Evolutionary conservation across 2,797 vertebrate genomes (phyloP), one percentile per base, ranked within the genome.

Genomic region (Columba guinea): DNA sequence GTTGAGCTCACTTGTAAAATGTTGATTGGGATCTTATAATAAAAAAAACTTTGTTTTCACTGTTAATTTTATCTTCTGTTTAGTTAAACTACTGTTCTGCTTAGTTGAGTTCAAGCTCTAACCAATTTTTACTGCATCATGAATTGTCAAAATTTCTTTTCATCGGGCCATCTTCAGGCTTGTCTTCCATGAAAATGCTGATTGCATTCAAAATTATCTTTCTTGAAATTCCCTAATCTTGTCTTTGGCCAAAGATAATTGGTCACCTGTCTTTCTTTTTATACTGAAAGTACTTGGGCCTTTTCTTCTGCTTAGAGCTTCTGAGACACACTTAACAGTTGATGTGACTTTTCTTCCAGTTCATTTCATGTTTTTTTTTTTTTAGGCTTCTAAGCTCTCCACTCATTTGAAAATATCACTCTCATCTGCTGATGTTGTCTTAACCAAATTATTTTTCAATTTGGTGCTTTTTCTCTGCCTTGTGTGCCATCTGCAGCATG

Each of bases 181-280:
- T 88, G 12, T 82, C 83, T 86, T 90, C 83, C 79, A 77, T 90
- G 59, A 87, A 95, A 96, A 90, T 84, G 70, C 93, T 95, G 83
- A 48, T 91, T 8, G 19, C 63, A 70, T 93, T 89, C 93, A 93
- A 67, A 84, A 48, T 11, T 2, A 65, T 69, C 59, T 81, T 55
- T 86, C 86, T 90, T 81, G 32, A 69, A 34, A 10, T 73, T 93
- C 83, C 64, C 65, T 56, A 0, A 26, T 14, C 35, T 79, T 79
- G 93, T 17, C 83, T 88, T 86, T 90, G 63, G 16, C 82, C 74
- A 87, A 48, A 73, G 74, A 82, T 78, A 71, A 56, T 48, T 59
- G 15, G 75, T 93, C 51, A 59, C 69, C 48, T 86, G 19, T 58
- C 13, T 78, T 80, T 16, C 20, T 46, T 84, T 87, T 75, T 74